phyloP scores from a whole-genome alignment of 2,797 vertebrate species.

The Netta rufina region DNA sequence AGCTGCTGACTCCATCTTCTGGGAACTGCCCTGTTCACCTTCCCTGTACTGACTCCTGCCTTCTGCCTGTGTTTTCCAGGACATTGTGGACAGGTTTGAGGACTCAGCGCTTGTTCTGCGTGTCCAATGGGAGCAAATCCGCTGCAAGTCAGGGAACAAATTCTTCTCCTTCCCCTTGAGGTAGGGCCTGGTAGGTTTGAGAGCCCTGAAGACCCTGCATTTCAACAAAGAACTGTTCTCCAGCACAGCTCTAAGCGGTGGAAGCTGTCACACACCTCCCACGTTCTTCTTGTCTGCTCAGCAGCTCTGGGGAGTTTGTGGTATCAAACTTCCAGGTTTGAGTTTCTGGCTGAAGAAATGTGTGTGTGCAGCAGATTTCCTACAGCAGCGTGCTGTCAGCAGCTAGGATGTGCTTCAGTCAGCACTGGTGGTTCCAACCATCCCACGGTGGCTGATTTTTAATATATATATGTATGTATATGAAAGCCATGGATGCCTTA shows the following conservation, averaged over 20 bases:
- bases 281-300: neutral
- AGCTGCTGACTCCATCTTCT: neutral
- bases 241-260: fast-evolving
- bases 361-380: neutral
- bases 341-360: conserved; percentile 11
- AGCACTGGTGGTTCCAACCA: neutral
- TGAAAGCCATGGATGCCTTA: conserved; percentile 7
- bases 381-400: neutral
- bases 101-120: conserved; percentile 80
- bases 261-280: neutral
- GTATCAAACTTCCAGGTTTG: neutral
- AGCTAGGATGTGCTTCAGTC: conserved; percentile 9
- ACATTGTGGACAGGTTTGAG: conserved; percentile 84
- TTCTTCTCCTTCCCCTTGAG: conserved; percentile 85
- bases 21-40: neutral
- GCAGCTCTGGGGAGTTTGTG: neutral
- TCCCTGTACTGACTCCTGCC: neutral
- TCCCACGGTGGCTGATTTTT: neutral
- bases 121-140: conserved; percentile 82
- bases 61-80: conserved; percentile 68
- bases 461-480: neutral
- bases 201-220: neutral
- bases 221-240: neutral
- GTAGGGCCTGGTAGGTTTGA: neutral
- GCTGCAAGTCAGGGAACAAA: conserved; percentile 92